Conservation (phyloP, 2,888 invertebrate species). For the Homarus gammarus region DNA sequence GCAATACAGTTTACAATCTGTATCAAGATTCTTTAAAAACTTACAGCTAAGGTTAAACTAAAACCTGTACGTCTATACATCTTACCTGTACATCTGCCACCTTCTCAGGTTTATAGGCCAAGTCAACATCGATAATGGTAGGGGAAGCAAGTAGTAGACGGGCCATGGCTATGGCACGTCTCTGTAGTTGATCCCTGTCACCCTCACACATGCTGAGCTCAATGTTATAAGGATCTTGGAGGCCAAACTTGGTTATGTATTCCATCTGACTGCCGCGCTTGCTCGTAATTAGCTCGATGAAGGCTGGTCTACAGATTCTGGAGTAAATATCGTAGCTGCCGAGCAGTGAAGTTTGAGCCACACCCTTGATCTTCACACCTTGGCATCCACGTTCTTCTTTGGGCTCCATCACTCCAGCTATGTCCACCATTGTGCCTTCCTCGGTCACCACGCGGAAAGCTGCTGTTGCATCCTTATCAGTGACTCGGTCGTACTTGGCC, state of each 20-base stretch:
- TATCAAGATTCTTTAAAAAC: no score
- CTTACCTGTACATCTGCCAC: not conserved
- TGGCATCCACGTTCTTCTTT: conserved; percentile 23
- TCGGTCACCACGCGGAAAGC: not conserved
- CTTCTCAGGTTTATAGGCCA: not conserved
- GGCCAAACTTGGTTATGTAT: conserved; percentile 27
- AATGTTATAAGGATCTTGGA: not conserved
- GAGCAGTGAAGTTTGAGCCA: not conserved
- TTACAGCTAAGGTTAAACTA: no score
- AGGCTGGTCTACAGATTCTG: conserved; percentile 31
- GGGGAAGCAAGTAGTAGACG: conserved; percentile 5
- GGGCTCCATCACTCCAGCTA: conserved; percentile 33
- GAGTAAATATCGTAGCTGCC: conserved; percentile 26
- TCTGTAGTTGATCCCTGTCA: not conserved
- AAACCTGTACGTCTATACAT: not conserved
- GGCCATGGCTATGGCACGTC: not conserved
- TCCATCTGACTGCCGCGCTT: not conserved
- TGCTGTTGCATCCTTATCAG: not conserved
- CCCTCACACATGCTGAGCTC: conserved; percentile 21
- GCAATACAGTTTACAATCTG: no score
- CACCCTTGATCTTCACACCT: conserved; percentile 22
- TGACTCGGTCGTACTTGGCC: conserved; percentile 29
- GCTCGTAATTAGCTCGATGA: conserved; percentile 20
- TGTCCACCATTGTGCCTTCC: conserved; percentile 22
- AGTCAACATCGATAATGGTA: not conserved